These are phyloP conservation scores for Xanthia icteritia DNA, from an alignment of 2,888 invertebrate species.

Conservation along the genomic window DNA sequence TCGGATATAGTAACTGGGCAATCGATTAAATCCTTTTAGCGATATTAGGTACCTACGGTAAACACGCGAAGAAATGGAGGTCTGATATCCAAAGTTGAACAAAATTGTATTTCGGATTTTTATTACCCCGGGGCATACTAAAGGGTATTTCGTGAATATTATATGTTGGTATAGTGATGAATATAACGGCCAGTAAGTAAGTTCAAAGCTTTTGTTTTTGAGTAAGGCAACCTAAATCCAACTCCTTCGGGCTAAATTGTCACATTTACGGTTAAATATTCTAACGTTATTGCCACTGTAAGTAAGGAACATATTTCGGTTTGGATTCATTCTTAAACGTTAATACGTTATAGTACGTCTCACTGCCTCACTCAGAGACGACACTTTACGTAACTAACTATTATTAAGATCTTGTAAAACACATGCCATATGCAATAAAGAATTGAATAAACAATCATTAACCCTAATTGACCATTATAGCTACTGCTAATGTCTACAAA, in stretches of 20 bases:
- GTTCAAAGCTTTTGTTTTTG: slow-evolving; percentile 16
- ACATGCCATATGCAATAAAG: too few relatives aligned
- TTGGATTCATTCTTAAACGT: not conserved
- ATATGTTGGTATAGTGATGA: not conserved
- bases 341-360: not conserved
- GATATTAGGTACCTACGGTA: slow-evolving; percentile 45
- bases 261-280: not conserved
- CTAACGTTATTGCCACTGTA: too few relatives aligned
- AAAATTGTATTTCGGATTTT: slow-evolving; percentile 33
- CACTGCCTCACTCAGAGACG: not conserved
- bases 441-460: too few relatives aligned
- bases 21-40: slow-evolving; percentile 54
- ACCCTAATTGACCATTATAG: too few relatives aligned
- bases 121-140: slow-evolving; percentile 32
- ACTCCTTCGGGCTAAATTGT: not conserved
- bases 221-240: not conserved
- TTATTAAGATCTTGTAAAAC: too few relatives aligned
- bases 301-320: not conserved
- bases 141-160: slow-evolving; percentile 33
- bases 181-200: slow-evolving; percentile 5
- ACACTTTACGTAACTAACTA: not conserved
- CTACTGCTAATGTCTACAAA: too few relatives aligned
- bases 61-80: slow-evolving; percentile 36
- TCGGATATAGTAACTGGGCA: slow-evolving; percentile 10
- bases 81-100: slow-evolving; percentile 36